Conservation (phyloP, 2,113 vertebrate genomes). For the Zosterops pallidus region DNA sequence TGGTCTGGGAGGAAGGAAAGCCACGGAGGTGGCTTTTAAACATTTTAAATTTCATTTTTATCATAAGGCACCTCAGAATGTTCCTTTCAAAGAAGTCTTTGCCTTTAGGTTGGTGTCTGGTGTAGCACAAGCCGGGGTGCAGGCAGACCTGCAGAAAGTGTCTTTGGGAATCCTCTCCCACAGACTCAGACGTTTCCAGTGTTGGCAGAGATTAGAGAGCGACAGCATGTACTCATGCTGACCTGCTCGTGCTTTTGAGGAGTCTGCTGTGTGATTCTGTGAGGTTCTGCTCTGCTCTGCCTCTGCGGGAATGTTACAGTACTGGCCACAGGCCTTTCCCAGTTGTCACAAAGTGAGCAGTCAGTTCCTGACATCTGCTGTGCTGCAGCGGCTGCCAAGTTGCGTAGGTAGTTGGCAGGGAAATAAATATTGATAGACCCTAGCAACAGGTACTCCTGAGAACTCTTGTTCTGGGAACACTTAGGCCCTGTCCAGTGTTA, state of each 20-base stretch:
- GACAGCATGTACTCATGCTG: background rate
- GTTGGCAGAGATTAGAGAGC: background rate
- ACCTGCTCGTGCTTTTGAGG: slow-evolving; percentile 32
- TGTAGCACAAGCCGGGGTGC: background rate
- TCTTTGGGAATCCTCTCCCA: background rate
- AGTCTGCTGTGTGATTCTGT: slow-evolving; percentile 4
- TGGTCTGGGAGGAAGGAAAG: no score
- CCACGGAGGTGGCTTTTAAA: no score
- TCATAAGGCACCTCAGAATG: background rate
- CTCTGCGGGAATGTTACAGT: background rate
- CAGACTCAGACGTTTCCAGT: background rate
- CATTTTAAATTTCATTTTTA: no score
- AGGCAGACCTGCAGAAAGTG: fast-evolving
- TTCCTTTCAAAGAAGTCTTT: background rate
- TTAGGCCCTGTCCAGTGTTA: background rate
- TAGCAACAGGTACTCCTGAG: slow-evolving; percentile 50
- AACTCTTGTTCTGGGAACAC: slow-evolving; percentile 35
- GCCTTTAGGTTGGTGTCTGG: background rate
- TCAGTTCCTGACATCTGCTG: slow-evolving; percentile 45
- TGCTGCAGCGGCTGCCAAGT: slow-evolving; percentile 22
- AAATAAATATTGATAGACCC: slow-evolving; percentile 51
- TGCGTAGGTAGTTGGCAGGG: slow-evolving; percentile 13
- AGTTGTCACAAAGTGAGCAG: background rate
- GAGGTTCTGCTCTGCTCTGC: background rate
- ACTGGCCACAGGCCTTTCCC: background rate